These are phyloP conservation scores for Agrilus cyanescens DNA, from an alignment of 2,888 invertebrate genomes.

Conservation along the genomic window DNA sequence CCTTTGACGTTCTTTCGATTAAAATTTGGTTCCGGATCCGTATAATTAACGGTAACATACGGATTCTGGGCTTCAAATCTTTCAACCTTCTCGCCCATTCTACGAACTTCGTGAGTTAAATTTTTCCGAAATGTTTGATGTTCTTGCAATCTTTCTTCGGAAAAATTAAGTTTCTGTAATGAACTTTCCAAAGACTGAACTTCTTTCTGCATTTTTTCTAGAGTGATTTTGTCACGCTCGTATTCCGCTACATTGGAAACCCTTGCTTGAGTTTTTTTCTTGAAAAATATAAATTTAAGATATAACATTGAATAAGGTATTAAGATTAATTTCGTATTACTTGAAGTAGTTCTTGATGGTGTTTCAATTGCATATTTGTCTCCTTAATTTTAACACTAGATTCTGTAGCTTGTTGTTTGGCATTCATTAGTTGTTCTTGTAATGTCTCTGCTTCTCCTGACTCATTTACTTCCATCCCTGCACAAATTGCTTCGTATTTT, in stretches of 20 bases:
- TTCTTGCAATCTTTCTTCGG: conserved; percentile 46
- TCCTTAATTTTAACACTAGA: conserved; percentile 70
- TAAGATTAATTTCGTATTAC: too few species aligned
- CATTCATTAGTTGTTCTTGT: conserved; percentile 80
- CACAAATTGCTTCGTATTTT: conserved; percentile 70
- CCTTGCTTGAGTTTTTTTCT: conserved; percentile 53
- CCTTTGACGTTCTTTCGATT: conserved; percentile 58
- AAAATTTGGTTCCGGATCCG: conserved; percentile 62
- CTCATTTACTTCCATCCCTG: conserved; percentile 69
- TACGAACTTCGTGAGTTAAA: conserved; percentile 44
- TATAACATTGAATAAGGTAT: too few species aligned
- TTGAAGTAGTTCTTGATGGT: conserved; percentile 41
- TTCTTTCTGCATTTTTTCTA: conserved; percentile 46
- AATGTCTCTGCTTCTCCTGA: conserved; percentile 72
- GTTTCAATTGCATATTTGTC: conserved; percentile 60
- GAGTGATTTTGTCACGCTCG: conserved; percentile 47
- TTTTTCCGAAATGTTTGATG: conserved; percentile 39
- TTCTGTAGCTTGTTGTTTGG: conserved; percentile 61
- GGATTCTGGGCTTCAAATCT: conserved; percentile 45
- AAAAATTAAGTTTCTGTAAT: conserved; percentile 43
- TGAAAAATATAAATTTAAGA: conserved; percentile 31
- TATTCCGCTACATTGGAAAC: conserved; percentile 55
- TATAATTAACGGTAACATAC: conserved; percentile 57
- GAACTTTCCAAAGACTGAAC: conserved; percentile 41
- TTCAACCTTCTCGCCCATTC: conserved; percentile 44